Evolutionary conservation across 1,140 invertebrate genomes (phyloP), one percentile per base, ranked within the genome.

Genomic region (Phymorhynchus buccinoides): DNA sequence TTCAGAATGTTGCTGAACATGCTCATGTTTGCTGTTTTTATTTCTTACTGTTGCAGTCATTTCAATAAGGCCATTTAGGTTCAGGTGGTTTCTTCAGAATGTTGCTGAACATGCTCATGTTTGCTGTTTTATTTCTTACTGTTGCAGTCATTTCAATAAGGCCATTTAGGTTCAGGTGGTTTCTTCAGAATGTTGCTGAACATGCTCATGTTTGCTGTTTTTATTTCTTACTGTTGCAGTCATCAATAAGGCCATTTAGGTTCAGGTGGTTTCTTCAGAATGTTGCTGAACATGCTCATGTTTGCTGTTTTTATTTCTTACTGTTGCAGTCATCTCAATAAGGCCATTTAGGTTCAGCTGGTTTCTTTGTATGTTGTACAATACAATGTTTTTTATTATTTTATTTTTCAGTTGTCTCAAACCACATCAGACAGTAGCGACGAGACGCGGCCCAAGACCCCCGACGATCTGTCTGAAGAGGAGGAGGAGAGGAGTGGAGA

Each of bases 361-460:
- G 18, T 32, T 14, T 81, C 4, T 81, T 12, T 81, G 6, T 81
- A 6, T 14, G 3, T 81, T 16, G 16, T n/a, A 18, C 18, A 30
- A 3, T 44, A n/a, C n/a, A n/a, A n/a, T n/a, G n/a, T n/a, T n/a
- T n/a, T n/a, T n/a, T n/a, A n/a, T n/a, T n/a, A n/a, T n/a, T n/a
- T n/a, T n/a, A n/a, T n/a, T n/a, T n/a, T 78, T 78, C 48, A 80
- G 79, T 7, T 56, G 42, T 83, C 81, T 71, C 81, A 73, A 44
- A 66, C 68, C n/a, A 32, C 81, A 18, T 71, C 81, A 3, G 66
- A 71, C n/a, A 66, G 44, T 30, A 62, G 6, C 44, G 81, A 83
- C 9, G 12, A 42, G 41, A 83, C 81, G 14, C 35, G 81, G 44
- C 81, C 81, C 27, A 83, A 83, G 37, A 83, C 81, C 1, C 80